Evolutionary conservation across 2,113 vertebrate species (phyloP).

Genomic region (Zosterops hypoxanthus): DNA sequence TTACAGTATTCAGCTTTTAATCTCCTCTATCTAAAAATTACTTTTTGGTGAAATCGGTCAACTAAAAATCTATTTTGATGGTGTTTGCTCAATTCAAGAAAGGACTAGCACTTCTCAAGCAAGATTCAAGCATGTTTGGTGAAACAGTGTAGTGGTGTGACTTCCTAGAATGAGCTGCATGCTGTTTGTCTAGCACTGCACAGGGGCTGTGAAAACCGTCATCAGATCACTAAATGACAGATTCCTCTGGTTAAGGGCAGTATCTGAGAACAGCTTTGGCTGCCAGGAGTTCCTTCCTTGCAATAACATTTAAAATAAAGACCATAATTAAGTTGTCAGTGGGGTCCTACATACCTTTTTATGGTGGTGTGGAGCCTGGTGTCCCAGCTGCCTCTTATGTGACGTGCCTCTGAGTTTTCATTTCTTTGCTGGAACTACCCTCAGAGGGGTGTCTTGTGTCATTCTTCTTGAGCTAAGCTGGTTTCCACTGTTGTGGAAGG

Average conservation of each 20-base stretch:
- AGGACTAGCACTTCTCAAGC: conserved; percentile 1
- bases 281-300: neutral
- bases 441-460: neutral
- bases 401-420: neutral
- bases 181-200: neutral
- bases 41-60: neutral
- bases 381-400: neutral
- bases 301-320: neutral
- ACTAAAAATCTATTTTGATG: neutral
- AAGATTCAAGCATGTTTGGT: neutral
- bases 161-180: neutral
- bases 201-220: neutral
- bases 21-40: conserved; percentile 13
- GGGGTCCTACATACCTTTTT: neutral
- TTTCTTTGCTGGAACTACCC: neutral
- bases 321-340: neutral
- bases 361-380: neutral
- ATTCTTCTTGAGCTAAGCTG: neutral
- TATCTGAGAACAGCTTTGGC: neutral
- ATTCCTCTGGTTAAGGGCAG: neutral
- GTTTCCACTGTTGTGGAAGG: neutral
- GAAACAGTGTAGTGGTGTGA: neutral
- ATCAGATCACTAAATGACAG: neutral
- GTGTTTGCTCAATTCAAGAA: neutral
- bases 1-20: conserved; percentile 10